Percentiles rank a stretch among this genome's conserved stretches.
These are phyloP conservation scores for Mactromeris polynyma DNA, from an alignment of 2,888 invertebrate species.

Conservation along the genomic window DNA sequence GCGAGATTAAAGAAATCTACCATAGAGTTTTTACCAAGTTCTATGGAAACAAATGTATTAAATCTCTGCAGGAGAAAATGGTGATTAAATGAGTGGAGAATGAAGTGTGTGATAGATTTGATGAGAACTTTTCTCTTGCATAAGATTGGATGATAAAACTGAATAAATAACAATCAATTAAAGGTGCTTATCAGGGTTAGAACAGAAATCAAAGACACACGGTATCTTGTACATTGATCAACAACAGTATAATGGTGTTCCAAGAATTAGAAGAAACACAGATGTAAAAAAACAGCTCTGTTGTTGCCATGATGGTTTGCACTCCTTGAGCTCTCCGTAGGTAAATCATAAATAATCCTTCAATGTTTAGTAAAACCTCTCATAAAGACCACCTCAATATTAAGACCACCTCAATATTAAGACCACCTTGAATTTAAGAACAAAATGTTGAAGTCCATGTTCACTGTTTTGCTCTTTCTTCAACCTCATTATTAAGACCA, in stretches of 20 bases:
- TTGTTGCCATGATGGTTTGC: neutral
- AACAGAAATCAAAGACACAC: conserved; percentile 39
- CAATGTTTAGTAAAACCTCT: too few species aligned
- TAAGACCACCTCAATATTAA: too few species aligned
- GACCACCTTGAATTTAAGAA: too few species aligned
- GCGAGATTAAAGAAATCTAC: neutral
- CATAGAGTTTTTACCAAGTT: neutral
- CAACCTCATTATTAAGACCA: too few species aligned
- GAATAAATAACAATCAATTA: conserved; percentile 40
- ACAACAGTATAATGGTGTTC: neutral
- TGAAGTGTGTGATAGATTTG: conserved; percentile 5
- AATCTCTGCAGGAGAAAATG: neutral
- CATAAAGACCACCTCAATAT: too few species aligned
- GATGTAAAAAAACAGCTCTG: neutral
- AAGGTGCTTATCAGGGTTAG: conserved; percentile 24
- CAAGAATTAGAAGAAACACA: neutral
- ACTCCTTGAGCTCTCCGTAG: too few species aligned
- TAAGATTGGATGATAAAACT: conserved; percentile 26
- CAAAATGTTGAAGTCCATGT: too few species aligned
- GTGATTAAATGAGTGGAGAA: conserved; percentile 6
- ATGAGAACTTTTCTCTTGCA: conserved; percentile 28
- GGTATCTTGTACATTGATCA: conserved; percentile 27
- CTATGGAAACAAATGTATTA: conserved; percentile 8
- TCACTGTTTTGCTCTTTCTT: too few species aligned
- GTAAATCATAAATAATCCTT: too few species aligned